These are phyloP conservation scores for Cyanocitta stelleri DNA, from an alignment of 2,113 vertebrate species.

Conservation along the genomic window DNA sequence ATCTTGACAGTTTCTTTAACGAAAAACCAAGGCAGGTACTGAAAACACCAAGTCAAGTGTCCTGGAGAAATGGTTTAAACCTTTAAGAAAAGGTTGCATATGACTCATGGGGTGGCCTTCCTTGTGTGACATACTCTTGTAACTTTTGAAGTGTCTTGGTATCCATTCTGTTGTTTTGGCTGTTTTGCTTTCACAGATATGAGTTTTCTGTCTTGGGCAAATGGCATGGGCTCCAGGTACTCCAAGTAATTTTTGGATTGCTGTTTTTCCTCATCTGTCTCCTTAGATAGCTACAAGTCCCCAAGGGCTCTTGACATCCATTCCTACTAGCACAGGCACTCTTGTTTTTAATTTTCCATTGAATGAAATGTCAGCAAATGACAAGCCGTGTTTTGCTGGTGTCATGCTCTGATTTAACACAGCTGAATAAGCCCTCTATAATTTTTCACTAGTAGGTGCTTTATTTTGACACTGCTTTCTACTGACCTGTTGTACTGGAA, in stretches of 20 bases:
- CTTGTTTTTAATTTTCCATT: not conserved
- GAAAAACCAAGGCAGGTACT: not conserved
- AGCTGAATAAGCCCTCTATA: not conserved
- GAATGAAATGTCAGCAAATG: not conserved
- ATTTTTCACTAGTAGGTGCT: not conserved
- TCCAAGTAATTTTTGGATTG: not conserved
- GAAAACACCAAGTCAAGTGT: not conserved
- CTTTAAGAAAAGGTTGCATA: not conserved
- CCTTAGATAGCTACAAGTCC: not conserved
- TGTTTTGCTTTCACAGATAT: not conserved
- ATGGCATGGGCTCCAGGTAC: not conserved
- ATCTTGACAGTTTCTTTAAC: not conserved
- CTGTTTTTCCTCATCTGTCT: not conserved
- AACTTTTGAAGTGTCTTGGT: not conserved
- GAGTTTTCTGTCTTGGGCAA: not conserved
- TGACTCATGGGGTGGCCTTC: not conserved
- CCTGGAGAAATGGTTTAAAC: not conserved
- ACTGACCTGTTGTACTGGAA: not conserved
- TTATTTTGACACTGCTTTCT: constrained; percentile 14
- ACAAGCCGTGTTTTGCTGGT: not conserved
- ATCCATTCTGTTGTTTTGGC: not conserved
- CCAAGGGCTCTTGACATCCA: not conserved
- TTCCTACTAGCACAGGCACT: not conserved
- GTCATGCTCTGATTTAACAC: not conserved
- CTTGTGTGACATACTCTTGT: not conserved